These are phyloP conservation scores for Rhinopomastus cyanomelas DNA, from an alignment of 2,113 vertebrate species.

Conservation along the genomic window DNA sequence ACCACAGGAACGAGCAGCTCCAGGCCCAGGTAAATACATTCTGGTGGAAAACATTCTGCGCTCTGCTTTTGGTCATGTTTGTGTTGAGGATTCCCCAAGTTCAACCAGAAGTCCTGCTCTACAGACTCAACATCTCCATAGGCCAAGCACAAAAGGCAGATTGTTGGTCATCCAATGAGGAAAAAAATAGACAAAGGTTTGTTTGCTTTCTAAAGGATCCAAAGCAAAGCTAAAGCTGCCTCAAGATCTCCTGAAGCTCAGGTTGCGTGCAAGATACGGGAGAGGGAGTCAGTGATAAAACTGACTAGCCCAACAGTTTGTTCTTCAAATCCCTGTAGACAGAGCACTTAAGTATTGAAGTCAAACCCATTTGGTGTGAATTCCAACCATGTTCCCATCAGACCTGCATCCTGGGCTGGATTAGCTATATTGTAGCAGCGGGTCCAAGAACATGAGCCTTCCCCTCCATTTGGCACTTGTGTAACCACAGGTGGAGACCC, in stretches of 20 bases:
- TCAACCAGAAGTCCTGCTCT: not conserved
- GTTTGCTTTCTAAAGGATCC: not conserved
- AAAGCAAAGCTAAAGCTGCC: not conserved
- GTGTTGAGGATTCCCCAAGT: not conserved
- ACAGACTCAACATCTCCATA: accelerated
- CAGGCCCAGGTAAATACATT: not conserved
- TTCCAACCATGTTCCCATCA: not conserved
- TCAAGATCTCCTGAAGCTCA: not conserved
- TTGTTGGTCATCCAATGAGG: not conserved
- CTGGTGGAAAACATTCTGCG: accelerated
- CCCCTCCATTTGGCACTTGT: not conserved
- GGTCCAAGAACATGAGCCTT: not conserved
- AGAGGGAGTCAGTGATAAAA: not conserved
- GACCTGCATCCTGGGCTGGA: not conserved
- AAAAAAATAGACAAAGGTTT: not conserved
- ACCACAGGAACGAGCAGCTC: not conserved
- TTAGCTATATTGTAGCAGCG: not conserved
- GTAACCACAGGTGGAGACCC: not conserved
- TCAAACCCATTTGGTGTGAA: not conserved
- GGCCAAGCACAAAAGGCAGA: not conserved
- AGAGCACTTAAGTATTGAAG: not conserved
- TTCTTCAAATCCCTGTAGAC: not conserved
- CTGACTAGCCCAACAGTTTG: not conserved
- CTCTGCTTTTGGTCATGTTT: accelerated
- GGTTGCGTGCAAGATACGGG: too few relatives aligned